phyloP scores from a whole-genome alignment of 1,140 invertebrate genomes.

The Oryctes rhinoceros region DNA sequence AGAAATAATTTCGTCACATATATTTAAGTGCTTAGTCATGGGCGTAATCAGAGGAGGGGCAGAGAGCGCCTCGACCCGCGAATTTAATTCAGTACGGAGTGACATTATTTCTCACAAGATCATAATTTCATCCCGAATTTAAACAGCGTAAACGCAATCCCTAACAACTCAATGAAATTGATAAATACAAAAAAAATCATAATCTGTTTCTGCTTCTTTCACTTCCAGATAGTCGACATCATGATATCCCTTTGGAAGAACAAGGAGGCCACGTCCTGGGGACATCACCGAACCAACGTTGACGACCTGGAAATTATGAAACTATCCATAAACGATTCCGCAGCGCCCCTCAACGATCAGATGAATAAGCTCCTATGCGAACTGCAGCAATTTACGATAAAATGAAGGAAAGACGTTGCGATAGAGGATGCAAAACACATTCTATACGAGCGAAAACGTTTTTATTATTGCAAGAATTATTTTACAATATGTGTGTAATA shows the following conservation, averaged over 20 bases:
- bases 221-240: conserved; percentile 55
- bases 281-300: conserved; percentile 49
- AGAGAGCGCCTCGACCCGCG: no score
- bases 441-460: neutral
- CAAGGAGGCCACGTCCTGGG: conserved; percentile 40
- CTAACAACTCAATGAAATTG: no score
- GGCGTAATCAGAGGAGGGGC: no score
- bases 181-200: no score
- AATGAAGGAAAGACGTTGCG: conserved; percentile 37
- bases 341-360: conserved; percentile 50
- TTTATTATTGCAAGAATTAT: conserved; percentile 36
- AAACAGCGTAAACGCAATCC: no score
- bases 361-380: conserved; percentile 54
- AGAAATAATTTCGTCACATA: no score
- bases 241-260: conserved; percentile 53
- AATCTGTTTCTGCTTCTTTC: neutral
- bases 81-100: no score
- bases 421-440: neutral
- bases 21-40: no score
- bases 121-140: no score
- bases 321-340: conserved; percentile 51
- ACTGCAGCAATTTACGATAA: conserved; percentile 52
- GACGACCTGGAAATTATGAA: conserved; percentile 56
- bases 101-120: no score
- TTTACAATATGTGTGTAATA: conserved; percentile 10